phyloP scores from a whole-genome alignment of 2,888 invertebrate species.

The Coelogynopora nodosa region DNA sequence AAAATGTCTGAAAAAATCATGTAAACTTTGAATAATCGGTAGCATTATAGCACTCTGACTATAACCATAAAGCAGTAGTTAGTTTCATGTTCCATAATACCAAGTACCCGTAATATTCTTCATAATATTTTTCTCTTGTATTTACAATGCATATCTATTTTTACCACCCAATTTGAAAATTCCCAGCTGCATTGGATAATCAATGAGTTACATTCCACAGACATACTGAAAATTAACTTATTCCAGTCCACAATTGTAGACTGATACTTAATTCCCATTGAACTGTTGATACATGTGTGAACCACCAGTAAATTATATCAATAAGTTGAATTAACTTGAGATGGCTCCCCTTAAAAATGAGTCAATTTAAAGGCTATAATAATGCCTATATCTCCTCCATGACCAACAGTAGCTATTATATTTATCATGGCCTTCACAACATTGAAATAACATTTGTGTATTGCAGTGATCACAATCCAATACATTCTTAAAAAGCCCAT shows the following conservation, averaged over 20 bases:
- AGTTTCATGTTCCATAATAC: neutral
- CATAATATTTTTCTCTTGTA: neutral
- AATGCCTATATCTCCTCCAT: neutral
- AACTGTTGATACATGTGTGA: neutral
- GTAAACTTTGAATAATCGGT: too few relatives aligned
- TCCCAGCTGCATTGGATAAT: neutral
- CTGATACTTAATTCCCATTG: neutral
- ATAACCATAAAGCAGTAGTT: neutral
- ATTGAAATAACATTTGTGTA: neutral
- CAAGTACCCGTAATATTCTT: neutral
- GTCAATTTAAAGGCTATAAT: neutral
- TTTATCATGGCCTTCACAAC: neutral
- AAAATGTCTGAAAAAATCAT: too few relatives aligned
- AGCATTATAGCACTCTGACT: neutral
- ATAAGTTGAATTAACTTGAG: neutral
- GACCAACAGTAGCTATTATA: too few relatives aligned
- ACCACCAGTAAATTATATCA: neutral
- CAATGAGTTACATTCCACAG: too few relatives aligned
- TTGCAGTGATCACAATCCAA: neutral
- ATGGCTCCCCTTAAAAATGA: neutral
- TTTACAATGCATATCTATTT: neutral
- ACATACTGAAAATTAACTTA: neutral
- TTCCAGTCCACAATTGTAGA: neutral
- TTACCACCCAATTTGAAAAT: neutral
- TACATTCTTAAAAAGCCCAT: neutral